These are phyloP conservation scores for Pardosa pseudoannulata DNA, from an alignment of 2,888 invertebrate species.

Conservation along the genomic window DNA sequence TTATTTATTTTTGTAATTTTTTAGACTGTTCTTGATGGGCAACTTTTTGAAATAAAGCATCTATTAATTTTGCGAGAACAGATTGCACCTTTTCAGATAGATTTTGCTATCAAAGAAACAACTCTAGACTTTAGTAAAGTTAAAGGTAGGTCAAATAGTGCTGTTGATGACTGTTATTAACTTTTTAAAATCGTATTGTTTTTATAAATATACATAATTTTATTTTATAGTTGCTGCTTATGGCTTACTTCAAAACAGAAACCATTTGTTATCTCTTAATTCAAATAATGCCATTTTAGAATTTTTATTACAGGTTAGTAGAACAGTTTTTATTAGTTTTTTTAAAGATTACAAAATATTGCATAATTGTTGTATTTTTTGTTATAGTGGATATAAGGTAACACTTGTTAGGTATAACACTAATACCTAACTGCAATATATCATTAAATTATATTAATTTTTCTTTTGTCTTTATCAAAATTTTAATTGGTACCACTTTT, in stretches of 20 bases:
- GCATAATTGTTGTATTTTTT: no score
- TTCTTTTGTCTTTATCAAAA: no score
- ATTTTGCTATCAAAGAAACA: slow-evolving; percentile 94
- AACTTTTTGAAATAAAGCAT: slow-evolving; percentile 98
- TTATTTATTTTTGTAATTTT: no score
- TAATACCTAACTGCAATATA: no score
- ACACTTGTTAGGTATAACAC: no score
- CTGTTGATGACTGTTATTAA: background rate
- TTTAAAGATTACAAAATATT: no score
- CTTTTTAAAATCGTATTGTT: no score
- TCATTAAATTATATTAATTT: no score
- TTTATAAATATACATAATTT: no score
- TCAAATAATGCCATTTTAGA: slow-evolving; percentile 94
- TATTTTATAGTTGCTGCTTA: slow-evolving; percentile 79
- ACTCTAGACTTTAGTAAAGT: slow-evolving; percentile 87
- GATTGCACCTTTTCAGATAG: slow-evolving; percentile 97
- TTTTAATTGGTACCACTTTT: no score
- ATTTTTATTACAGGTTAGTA: slow-evolving; percentile 82
- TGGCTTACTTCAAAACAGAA: slow-evolving; percentile 82
- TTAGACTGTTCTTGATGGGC: slow-evolving; percentile 90
- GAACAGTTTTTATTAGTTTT: no score
- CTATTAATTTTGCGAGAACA: slow-evolving; percentile 96
- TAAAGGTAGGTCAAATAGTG: slow-evolving; percentile 63
- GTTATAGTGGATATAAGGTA: no score
- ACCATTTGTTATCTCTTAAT: slow-evolving; percentile 90